Conservation (phyloP, 2,113 vertebrate species). For the Ctenomys sociabilis region DNA sequence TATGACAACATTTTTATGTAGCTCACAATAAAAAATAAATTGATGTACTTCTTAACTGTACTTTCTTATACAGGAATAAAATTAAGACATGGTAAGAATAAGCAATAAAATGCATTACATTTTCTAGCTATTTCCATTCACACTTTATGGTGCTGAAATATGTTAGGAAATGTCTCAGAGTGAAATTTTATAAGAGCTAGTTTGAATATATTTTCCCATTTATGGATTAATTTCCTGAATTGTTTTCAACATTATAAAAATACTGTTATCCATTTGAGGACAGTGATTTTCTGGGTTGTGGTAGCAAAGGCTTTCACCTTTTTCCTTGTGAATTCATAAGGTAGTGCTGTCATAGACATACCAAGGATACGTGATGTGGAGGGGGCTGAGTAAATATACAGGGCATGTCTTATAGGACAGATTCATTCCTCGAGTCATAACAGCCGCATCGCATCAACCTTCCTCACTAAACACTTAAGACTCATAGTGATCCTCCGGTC, state of each 20-base stretch:
- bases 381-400: too few species aligned
- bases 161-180: background rate
- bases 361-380: background rate
- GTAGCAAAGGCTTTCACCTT: background rate
- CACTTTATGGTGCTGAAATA: background rate
- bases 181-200: background rate
- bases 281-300: background rate
- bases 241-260: slow-evolving; percentile 27
- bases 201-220: background rate
- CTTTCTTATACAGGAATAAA: background rate
- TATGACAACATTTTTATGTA: background rate
- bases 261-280: background rate
- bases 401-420: background rate
- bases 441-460: background rate
- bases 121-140: background rate
- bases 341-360: fast-evolving
- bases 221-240: background rate
- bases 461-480: background rate
- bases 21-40: background rate
- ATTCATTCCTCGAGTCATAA: background rate
- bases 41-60: slow-evolving; percentile 4
- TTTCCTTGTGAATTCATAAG: background rate
- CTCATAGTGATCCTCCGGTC: too few species aligned
- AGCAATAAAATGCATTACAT: background rate
- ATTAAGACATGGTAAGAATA: background rate